Base-by-base conservation (phyloP, 2,113 vertebrate genomes). In the Chroicocephalus ridibundus region DNA sequence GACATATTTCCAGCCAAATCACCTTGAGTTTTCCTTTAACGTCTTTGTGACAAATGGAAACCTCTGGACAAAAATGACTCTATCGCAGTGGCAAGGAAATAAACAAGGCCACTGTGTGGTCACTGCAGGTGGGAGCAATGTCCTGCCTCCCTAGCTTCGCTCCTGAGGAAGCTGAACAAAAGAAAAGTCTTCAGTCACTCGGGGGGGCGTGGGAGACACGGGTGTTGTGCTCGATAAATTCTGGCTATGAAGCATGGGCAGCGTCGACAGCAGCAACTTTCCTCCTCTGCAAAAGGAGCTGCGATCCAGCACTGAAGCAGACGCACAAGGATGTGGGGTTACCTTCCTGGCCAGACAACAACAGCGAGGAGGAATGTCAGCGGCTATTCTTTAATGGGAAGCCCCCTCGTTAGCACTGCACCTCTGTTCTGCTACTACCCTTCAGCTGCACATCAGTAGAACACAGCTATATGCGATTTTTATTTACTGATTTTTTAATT, bases 291-390 rank as follows among this genome's bases (percentile, higher is more conserved):
- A 38, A 55, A 18, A 54, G 21, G 32, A 80, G 7, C 40, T 20
- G 52, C 0, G 0, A 15, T 58, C 46, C 60, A 32, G 69, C 31
- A 46, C 78, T 4, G 88, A 61, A 38, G 14, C 25, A 19, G 92
- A 25, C 1, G n/a, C 34, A 46, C 20, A 34, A 21, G 55, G 44
- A 1, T 2, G 22, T 9, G 0, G 22, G 15, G 20, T 22, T 29
- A 32, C 4, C 57, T 66, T 54, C 49, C 77, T 26, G 54, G 58
- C 58, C 71, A 55, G n/a, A 4, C 15, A 80, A 49, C 15, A 24
- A 2, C 40, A 21, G 24, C 0, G 0, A 62, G 26, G 54, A 17
- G 49, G 77, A 65, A 54, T 5, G 18, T 2, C 55, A 65, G 4
- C 34, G 5, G 49, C 24, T 72, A 6, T 6, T 13, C 5, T 10